A percentile compares a stretch with the other conserved stretches of the same genome.
Conservation (phyloP, 2,113 vertebrate genomes). For the Daboia siamensis region DNA sequence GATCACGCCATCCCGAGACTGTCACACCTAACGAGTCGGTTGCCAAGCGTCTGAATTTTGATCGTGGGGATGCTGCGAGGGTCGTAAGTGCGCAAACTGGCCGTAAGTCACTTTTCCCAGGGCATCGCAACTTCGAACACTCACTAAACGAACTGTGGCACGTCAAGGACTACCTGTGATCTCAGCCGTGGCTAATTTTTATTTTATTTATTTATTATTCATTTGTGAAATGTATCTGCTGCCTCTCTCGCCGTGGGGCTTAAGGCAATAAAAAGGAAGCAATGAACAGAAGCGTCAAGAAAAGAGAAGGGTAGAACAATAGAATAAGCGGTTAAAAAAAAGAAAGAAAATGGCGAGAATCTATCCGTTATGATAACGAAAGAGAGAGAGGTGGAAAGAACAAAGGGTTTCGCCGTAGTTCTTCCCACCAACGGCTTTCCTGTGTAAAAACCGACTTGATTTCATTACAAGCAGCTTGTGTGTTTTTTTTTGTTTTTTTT, state of each 20-base stretch:
- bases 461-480: not conserved
- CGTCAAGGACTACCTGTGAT: not conserved
- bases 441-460: not conserved
- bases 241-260: not conserved
- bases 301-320: not conserved
- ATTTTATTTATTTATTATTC: no score
- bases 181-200: not conserved
- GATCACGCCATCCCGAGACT: no score
- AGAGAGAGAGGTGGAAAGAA: not conserved
- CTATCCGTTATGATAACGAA: not conserved
- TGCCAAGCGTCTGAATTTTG: not conserved
- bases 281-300: not conserved
- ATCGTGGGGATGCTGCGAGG: not conserved
- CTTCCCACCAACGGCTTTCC: not conserved
- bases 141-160: not conserved
- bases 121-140: not conserved
- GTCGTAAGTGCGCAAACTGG: not conserved
- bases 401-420: not conserved
- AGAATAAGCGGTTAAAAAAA: not conserved
- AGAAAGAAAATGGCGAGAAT: not conserved
- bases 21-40: not conserved
- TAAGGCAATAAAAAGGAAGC: not conserved
- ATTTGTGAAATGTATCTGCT: no score
- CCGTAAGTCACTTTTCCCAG: not conserved
- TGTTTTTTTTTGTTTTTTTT: accelerated